phyloP scores from a whole-genome alignment of 2,888 invertebrate species.

The Eupelmus urozonus region DNA sequence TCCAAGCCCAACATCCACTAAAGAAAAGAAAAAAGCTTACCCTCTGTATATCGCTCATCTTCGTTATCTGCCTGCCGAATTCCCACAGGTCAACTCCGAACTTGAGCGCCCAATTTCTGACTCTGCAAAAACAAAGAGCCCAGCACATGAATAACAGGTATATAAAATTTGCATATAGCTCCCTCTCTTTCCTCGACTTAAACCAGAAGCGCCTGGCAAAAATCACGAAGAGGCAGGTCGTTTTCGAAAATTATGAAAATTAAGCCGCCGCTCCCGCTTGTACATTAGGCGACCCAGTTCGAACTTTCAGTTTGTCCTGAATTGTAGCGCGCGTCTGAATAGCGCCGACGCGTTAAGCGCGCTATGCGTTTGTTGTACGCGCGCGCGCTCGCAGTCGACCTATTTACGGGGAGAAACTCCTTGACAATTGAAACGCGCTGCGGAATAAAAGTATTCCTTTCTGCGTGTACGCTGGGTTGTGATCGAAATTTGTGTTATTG shows the following conservation, averaged over 20 bases:
- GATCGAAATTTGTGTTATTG: conserved; percentile 50
- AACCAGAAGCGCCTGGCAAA: too few species aligned
- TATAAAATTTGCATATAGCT: too few species aligned
- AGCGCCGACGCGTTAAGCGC: conserved; percentile 50
- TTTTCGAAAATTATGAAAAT: conserved; percentile 42
- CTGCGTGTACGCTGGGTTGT: conserved; percentile 8
- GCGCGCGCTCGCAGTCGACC: too few species aligned
- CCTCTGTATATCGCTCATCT: conserved; percentile 92
- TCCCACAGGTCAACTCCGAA: conserved; percentile 95
- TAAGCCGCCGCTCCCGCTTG: conserved; percentile 4
- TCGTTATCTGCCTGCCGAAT: conserved; percentile 91
- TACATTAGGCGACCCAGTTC: conserved; percentile 32
- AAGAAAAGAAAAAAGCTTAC: conserved; percentile 79
- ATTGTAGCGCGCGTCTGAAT: conserved; percentile 38
- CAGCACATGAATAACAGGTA: too few species aligned
- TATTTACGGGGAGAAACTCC: conserved; percentile 43
- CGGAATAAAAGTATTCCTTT: conserved; percentile 48
- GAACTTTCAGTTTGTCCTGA: conserved; percentile 57
- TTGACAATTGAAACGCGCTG: conserved; percentile 54
- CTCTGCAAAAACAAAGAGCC: conserved; percentile 80
- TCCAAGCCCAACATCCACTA: too few species aligned
- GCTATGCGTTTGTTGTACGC: conserved; percentile 36
- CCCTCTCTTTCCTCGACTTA: too few species aligned
- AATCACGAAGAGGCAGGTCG: too few species aligned
- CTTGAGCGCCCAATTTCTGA: conserved; percentile 94